Conservation (phyloP, 2,113 vertebrate genomes). For the Xiphorhynchus elegans region DNA sequence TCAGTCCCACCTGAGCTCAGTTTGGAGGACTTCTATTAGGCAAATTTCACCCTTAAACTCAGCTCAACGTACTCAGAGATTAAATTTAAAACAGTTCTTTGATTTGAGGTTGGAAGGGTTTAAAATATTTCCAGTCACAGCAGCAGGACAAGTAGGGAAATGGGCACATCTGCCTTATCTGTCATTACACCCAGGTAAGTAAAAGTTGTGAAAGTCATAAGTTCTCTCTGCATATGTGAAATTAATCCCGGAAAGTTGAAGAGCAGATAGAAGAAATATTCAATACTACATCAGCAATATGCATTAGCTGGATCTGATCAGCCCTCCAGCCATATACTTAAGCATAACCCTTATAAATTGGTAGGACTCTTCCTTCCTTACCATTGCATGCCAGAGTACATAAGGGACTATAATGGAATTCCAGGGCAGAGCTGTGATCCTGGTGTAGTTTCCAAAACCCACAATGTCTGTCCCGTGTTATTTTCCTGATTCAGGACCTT, state of each 20-base stretch:
- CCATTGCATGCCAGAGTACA: not conserved
- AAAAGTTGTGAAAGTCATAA: not conserved
- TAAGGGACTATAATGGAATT: not conserved
- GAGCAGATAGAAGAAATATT: not conserved
- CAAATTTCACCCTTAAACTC: conserved; percentile 15
- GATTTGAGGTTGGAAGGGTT: not conserved
- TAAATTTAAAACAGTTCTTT: not conserved
- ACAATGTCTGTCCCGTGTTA: not conserved
- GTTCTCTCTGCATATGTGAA: not conserved
- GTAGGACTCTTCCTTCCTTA: not conserved
- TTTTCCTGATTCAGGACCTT: not conserved
- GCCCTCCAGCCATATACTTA: not conserved
- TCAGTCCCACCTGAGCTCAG: not conserved
- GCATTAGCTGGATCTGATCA: not conserved
- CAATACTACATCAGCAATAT: not conserved
- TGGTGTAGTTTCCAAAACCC: not conserved
- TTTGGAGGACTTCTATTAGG: not conserved
- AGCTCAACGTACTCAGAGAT: not conserved
- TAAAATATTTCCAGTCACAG: not conserved
- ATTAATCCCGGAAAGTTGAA: not conserved
- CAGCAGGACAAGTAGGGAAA: not conserved
- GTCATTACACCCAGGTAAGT: not conserved
- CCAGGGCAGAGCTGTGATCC: not conserved
- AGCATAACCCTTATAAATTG: not conserved
- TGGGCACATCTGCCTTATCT: not conserved